Conservation (phyloP, 2,113 vertebrate genomes). For the Paramormyrops kingsleyae region DNA sequence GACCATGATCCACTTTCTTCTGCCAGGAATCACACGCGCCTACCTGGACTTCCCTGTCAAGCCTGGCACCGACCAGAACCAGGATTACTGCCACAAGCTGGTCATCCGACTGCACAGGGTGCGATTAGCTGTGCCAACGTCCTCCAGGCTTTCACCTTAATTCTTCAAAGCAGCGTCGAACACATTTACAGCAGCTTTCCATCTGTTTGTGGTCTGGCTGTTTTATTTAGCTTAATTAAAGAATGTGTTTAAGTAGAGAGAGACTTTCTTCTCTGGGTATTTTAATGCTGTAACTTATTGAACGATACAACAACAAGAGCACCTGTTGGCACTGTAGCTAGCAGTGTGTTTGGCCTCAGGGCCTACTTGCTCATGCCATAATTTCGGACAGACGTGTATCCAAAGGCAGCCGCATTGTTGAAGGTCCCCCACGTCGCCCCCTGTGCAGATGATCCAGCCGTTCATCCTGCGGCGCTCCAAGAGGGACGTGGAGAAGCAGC, state of each 20-base stretch:
- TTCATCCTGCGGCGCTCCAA: slow-evolving; percentile 87
- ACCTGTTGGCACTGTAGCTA: background rate
- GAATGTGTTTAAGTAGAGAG: background rate
- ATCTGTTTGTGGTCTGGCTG: background rate
- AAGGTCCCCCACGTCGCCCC: background rate
- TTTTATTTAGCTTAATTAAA: background rate
- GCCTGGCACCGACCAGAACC: slow-evolving; percentile 81
- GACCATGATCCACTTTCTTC: slow-evolving; percentile 88
- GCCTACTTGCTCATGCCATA: background rate
- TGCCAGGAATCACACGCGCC: slow-evolving; percentile 79
- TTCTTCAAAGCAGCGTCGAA: background rate
- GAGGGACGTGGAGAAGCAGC: slow-evolving; percentile 86
- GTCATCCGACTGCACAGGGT: slow-evolving; percentile 86
- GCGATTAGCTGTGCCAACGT: slow-evolving; percentile 26
- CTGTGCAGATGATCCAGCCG: slow-evolving; percentile 78
- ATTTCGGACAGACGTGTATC: background rate
- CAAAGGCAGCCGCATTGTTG: background rate
- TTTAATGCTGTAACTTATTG: background rate
- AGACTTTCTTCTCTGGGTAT: background rate
- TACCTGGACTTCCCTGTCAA: slow-evolving; percentile 85
- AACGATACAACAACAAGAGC: background rate
- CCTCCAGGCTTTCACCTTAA: background rate
- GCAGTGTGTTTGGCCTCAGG: background rate
- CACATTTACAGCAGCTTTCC: background rate
- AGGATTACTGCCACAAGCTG: slow-evolving; percentile 89